phyloP scores from a whole-genome alignment of 2,797 vertebrate genomes.

The Karalla daura region DNA sequence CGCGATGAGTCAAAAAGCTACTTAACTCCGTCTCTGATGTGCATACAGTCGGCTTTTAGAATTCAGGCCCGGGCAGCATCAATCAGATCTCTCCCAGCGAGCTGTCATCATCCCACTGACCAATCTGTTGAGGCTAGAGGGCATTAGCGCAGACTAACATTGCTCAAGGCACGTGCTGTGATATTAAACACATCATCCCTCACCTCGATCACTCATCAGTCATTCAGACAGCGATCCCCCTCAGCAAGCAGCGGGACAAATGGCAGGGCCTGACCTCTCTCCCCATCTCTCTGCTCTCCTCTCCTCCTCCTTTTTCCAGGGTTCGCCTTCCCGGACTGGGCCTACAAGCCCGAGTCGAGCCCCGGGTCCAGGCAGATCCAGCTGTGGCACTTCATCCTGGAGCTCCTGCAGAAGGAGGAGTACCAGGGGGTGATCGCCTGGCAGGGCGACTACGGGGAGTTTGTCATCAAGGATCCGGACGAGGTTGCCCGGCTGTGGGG shows the following conservation, averaged over 20 bases:
- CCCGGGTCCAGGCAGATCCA: conserved; percentile 95
- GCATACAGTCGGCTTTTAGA: conserved; percentile 61
- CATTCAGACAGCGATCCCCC: conserved; percentile 70
- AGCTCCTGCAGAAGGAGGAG: conserved; percentile 94
- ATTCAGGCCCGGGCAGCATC: conserved; percentile 66
- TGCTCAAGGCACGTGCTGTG: conserved; percentile 77
- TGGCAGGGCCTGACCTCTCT: conserved; percentile 67
- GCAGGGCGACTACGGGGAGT: conserved; percentile 96
- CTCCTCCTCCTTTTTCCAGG: conserved; percentile 74
- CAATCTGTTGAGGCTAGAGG: conserved; percentile 80
- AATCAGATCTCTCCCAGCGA: conserved; percentile 71
- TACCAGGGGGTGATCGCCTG: conserved; percentile 93
- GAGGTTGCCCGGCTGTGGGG: conserved; percentile 96
- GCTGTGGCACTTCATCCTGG: conserved; percentile 96
- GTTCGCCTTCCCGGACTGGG: conserved; percentile 95
- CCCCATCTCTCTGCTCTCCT: conserved; percentile 52
- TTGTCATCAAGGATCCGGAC: conserved; percentile 95
- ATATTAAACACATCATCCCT: conserved; percentile 84
- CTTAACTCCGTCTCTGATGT: conserved; percentile 61
- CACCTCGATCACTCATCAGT: conserved; percentile 79
- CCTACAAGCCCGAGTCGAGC: conserved; percentile 95
- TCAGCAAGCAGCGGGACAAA: conserved; percentile 67
- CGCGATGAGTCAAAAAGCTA: conserved; percentile 51
- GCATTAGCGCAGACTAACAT: conserved; percentile 77
- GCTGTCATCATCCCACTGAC: conserved; percentile 79